phyloP scores from a whole-genome alignment of 2,797 vertebrate species.

The Sparus aurata region DNA sequence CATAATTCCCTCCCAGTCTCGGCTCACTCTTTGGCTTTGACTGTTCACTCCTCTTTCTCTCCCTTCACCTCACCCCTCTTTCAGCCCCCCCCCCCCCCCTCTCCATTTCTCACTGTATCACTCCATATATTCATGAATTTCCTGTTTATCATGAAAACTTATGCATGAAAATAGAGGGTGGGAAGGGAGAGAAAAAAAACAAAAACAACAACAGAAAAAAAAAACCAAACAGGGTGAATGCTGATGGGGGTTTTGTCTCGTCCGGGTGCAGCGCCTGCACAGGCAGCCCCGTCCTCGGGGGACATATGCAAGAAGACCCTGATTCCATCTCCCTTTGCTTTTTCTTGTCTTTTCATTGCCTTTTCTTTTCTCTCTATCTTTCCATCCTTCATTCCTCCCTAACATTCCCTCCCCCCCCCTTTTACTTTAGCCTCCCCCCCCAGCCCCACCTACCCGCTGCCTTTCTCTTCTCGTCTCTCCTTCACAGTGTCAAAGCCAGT shows the following conservation, averaged over 20 bases:
- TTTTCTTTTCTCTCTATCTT: constrained; percentile 49
- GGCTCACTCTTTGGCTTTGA: constrained; percentile 71
- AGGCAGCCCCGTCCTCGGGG: constrained; percentile 85
- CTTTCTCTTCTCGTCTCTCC: constrained; percentile 74
- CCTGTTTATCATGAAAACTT: constrained; percentile 88
- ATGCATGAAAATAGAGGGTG: constrained; percentile 85
- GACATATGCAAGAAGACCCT: constrained; percentile 84
- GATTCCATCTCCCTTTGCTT: constrained; percentile 72
- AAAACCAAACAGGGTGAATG: constrained; percentile 84
- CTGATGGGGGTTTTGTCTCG: constrained; percentile 83
- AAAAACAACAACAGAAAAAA: constrained; percentile 70
- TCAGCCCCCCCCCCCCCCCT: constrained; percentile 23
- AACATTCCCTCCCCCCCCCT: constrained; percentile 41
- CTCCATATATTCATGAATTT: constrained; percentile 89
- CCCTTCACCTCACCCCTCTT: constrained; percentile 65
- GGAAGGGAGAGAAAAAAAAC: constrained; percentile 66
- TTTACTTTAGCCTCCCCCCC: constrained; percentile 33
- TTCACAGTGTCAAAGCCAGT: constrained; percentile 91
- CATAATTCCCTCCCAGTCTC: constrained; percentile 59
- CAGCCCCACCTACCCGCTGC: constrained; percentile 43
- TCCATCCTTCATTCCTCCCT: constrained; percentile 55
- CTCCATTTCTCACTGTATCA: constrained; percentile 73
- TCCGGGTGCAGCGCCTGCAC: constrained; percentile 72
- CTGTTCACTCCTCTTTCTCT: constrained; percentile 70
- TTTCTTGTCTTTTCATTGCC: constrained; percentile 40